Conservation (phyloP, 2,888 invertebrate species). For the Lepidocyrtinus sp. region DNA sequence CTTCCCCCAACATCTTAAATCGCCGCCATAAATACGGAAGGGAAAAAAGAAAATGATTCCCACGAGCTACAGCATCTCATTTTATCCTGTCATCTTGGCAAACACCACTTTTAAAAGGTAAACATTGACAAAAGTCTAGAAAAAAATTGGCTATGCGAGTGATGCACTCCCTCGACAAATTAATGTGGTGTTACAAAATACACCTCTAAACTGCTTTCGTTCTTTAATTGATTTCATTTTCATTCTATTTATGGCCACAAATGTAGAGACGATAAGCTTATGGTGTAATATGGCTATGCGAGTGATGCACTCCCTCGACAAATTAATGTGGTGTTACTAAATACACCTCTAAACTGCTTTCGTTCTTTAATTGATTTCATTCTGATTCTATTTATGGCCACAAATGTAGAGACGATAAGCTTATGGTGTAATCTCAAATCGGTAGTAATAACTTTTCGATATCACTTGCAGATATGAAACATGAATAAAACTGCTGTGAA, state of each 20-base stretch:
- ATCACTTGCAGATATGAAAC: background rate
- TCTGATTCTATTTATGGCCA: background rate
- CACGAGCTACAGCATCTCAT: too few species aligned
- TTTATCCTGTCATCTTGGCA: too few species aligned
- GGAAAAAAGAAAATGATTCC: conserved; percentile 62
- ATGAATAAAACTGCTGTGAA: background rate
- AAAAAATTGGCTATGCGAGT: background rate
- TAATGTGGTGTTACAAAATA: background rate
- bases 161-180: background rate
- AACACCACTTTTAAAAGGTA: background rate
- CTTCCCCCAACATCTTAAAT: background rate
- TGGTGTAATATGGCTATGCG: too few species aligned
- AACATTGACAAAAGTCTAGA: background rate
- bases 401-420: too few species aligned
- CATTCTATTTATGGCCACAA: background rate
- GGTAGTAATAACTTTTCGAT: conserved; percentile 31
- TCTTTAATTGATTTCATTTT: background rate
- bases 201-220: background rate
- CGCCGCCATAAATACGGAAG: conserved; percentile 38
- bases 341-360: background rate
- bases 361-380: background rate
- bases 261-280: too few species aligned
- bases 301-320: background rate
- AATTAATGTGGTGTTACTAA: background rate
- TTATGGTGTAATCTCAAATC: background rate